A percentile compares a stretch with the other conserved stretches of the same genome.
These are phyloP conservation scores for Prionace glauca DNA, from an alignment of 2,797 vertebrate species.

Conservation along the genomic window DNA sequence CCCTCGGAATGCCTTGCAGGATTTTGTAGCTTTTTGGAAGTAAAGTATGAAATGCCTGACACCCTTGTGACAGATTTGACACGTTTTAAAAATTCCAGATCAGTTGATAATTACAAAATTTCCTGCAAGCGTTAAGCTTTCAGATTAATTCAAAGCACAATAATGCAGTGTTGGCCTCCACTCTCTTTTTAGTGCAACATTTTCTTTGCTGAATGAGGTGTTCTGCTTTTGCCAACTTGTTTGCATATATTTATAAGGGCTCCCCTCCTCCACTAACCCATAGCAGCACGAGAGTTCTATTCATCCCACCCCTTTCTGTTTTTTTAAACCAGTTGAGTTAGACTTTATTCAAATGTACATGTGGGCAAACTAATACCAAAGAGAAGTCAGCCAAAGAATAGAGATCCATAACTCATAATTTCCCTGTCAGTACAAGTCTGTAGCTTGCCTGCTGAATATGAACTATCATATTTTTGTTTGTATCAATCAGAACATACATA, in stretches of 20 bases:
- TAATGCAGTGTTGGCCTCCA: background rate
- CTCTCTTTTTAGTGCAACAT: background rate
- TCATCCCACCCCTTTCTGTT: conserved; percentile 54
- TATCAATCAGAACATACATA: conserved; percentile 14
- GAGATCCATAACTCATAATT: conserved; percentile 48
- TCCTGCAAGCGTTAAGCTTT: background rate
- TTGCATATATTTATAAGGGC: conserved; percentile 22
- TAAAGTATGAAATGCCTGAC: conserved; percentile 91
- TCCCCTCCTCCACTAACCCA: conserved; percentile 27
- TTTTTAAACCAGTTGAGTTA: conserved; percentile 55
- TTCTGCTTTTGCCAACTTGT: conserved; percentile 6
- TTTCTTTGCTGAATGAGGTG: conserved; percentile 14
- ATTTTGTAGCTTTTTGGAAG: conserved; percentile 61
- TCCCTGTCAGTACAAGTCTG: conserved; percentile 41
- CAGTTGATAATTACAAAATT: background rate
- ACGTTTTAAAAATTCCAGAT: conserved; percentile 54
- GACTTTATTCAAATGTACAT: conserved; percentile 57
- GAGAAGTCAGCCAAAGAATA: conserved; percentile 51
- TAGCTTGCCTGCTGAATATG: conserved; percentile 42
- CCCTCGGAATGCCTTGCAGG: conserved; percentile 46
- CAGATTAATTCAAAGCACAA: background rate
- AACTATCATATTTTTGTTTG: background rate
- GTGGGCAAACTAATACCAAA: conserved; percentile 46
- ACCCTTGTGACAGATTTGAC: conserved; percentile 74
- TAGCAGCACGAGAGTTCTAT: background rate